phyloP scores from a whole-genome alignment of 2,888 invertebrate species.

The Nymphalis c-album region DNA sequence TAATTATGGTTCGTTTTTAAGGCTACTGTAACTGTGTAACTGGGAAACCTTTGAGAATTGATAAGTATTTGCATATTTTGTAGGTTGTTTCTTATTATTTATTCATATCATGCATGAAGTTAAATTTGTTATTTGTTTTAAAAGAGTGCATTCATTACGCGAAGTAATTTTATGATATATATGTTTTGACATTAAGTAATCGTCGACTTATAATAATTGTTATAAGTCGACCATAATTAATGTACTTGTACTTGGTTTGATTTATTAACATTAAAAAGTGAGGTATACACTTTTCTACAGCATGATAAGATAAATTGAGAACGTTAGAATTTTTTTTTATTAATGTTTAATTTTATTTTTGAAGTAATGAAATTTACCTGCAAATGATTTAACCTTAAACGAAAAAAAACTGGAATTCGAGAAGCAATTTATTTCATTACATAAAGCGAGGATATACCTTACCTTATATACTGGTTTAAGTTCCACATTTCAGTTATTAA shows the following conservation, averaged over 20 bases:
- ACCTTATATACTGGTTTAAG: too few relatives aligned
- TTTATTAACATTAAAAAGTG: background rate
- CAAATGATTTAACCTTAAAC: too few relatives aligned
- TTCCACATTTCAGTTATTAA: too few relatives aligned
- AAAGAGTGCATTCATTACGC: background rate
- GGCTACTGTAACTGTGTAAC: background rate
- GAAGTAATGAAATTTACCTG: too few relatives aligned
- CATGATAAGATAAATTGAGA: background rate
- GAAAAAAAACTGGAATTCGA: too few relatives aligned
- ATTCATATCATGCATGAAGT: slow-evolving; percentile 7
- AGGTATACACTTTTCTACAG: background rate
- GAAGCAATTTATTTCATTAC: too few relatives aligned
- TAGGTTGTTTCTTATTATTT: background rate
- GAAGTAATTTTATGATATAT: background rate
- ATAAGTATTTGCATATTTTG: slow-evolving; percentile 9
- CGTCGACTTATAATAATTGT: background rate
- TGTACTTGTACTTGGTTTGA: too few relatives aligned
- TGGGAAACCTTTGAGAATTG: background rate
- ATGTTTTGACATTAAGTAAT: too few relatives aligned
- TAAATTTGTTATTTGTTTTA: slow-evolving; percentile 5
- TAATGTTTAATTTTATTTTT: too few relatives aligned
- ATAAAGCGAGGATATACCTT: too few relatives aligned
- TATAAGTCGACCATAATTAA: too few relatives aligned
- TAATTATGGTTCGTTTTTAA: background rate
- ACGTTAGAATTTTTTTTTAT: background rate